These are phyloP conservation scores for Pandemis cinnamomeana DNA, from an alignment of 2,888 invertebrate species.

Conservation along the genomic window DNA sequence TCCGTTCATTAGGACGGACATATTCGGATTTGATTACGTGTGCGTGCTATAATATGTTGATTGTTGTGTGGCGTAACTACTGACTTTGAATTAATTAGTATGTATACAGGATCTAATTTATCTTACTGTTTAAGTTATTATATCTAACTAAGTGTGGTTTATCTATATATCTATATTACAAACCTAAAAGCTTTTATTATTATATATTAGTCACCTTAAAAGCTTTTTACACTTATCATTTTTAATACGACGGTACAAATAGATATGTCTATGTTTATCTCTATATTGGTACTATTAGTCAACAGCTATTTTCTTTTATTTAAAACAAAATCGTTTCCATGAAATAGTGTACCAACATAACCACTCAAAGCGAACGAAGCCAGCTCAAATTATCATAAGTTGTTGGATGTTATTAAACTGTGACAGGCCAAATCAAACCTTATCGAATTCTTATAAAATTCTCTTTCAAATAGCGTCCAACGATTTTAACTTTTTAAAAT, in stretches of 20 bases:
- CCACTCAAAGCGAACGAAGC: neutral
- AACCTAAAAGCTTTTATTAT: too few relatives aligned
- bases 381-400: neutral
- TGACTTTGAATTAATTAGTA: too few relatives aligned
- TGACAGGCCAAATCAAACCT: neutral
- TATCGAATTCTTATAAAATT: neutral
- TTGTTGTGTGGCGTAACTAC: too few relatives aligned
- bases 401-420: neutral
- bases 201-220: too few relatives aligned
- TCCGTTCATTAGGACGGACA: neutral
- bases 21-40: neutral
- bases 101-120: too few relatives aligned
- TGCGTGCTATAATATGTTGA: neutral
- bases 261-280: too few relatives aligned
- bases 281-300: too few relatives aligned
- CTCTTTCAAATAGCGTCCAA: neutral
- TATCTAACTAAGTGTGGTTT: too few relatives aligned
- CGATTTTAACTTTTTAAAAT: constrained; percentile 21
- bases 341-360: neutral
- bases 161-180: too few relatives aligned
- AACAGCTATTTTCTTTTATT: neutral
- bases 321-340: neutral
- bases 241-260: too few relatives aligned
- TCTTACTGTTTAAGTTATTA: too few relatives aligned
- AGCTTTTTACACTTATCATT: too few relatives aligned